Evolutionary conservation across 2,888 invertebrate genomes (phyloP), one percentile per base, ranked within the genome.

Genomic region (Balanococcus diminutus): DNA sequence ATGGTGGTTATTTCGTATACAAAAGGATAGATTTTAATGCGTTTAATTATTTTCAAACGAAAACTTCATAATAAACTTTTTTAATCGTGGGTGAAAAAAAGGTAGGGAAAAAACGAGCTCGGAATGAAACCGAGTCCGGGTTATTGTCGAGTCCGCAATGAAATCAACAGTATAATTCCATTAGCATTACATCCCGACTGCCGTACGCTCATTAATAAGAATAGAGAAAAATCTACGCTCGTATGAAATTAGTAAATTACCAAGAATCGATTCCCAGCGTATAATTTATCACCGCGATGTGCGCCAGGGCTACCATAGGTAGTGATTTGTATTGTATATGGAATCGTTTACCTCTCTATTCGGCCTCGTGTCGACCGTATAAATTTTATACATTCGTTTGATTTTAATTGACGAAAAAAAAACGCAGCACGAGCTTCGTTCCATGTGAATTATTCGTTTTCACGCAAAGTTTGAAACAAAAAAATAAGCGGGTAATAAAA

Each of bases 41-140:
- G 67, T 67, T 67, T 67, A 67, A 67, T 67, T 67, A 67, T 67
- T 67, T 67, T 67, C 67, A 28, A 67, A 67, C 28, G 67, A 67
- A 67, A 67, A 28, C 28, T 67, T 67, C 67, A 67, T 31, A 28
- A 67, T 67, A 28, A 67, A 67, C 67, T 67, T 67, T 67, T 67
- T 67, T 22, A 22, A 67, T 31, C 67, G 67, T 67, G 67, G 31
- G 4, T 67, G 4, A 9, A 67, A 67, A 67, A 67, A 56, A 56
- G n/a, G n/a, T n/a, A n/a, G n/a, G n/a, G n/a, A 56, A 56, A 5
- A 8, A 67, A 67, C 25, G 28, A 28, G 14, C 28, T 28, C 28
- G 28, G 28, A 67, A 67, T 67, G 14, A 67, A 67, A 67, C 67
- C 67, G 67, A 1, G 67, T n/a, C 67, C 28, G 28, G 67, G 11